Conservation (phyloP, 1,140 invertebrate species). For the Philotrypesis tridentata region DNA sequence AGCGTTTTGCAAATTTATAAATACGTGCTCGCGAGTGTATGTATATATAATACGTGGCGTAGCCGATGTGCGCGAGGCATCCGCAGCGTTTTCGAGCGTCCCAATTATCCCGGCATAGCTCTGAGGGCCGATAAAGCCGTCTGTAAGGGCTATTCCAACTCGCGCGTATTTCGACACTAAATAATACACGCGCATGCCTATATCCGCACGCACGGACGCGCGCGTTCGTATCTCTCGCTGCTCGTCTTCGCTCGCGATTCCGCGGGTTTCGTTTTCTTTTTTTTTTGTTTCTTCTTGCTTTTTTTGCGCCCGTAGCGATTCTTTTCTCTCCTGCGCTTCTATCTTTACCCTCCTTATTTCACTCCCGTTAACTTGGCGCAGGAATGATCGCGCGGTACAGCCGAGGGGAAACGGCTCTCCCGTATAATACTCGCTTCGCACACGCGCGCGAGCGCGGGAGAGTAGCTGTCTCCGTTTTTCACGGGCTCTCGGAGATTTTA, state of each 20-base stretch:
- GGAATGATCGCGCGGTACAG: neutral
- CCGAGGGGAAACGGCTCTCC: slow-evolving; percentile 32
- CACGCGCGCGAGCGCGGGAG: slow-evolving; percentile 47
- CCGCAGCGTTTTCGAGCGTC: slow-evolving; percentile 4
- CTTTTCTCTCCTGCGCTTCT: slow-evolving; percentile 50
- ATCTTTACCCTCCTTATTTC: slow-evolving; percentile 51
- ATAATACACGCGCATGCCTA: slow-evolving; percentile 27
- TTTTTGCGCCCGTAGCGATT: slow-evolving; percentile 18
- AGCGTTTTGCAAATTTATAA: slow-evolving; percentile 10
- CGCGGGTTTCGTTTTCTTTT: no score
- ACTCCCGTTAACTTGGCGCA: slow-evolving; percentile 37
- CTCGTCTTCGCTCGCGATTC: slow-evolving; percentile 11
- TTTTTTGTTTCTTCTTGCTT: no score
- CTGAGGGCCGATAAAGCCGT: slow-evolving; percentile 21
- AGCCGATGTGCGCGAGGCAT: no score
- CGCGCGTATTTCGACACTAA: slow-evolving; percentile 9
- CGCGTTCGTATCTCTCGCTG: neutral
- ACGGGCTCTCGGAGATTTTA: slow-evolving; percentile 70
- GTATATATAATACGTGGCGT: no score
- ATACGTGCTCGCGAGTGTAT: no score
- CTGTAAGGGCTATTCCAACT: slow-evolving; percentile 4
- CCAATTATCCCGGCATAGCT: slow-evolving; percentile 15
- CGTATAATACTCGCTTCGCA: slow-evolving; percentile 4
- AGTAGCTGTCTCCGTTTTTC: slow-evolving; percentile 69
- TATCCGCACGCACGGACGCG: no score